Conservation (phyloP, 2,888 invertebrate genomes). For the Phyllotreta cruciferae region DNA sequence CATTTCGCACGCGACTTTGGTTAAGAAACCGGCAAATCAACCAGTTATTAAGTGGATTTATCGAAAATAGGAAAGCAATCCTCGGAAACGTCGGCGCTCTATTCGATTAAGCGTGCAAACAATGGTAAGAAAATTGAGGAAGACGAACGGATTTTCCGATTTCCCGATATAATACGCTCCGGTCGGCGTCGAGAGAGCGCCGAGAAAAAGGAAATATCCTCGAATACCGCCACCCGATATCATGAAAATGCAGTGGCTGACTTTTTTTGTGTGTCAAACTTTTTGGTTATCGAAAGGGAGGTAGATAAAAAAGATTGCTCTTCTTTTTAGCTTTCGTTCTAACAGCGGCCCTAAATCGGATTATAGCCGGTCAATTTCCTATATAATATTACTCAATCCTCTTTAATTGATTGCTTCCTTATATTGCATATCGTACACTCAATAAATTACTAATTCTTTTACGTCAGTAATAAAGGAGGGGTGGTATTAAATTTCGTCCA, state of each 20-base stretch:
- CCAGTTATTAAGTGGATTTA: background rate
- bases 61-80: conserved; percentile 30
- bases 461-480: too few species aligned
- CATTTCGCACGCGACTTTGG: too few species aligned
- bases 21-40: background rate
- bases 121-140: conserved; percentile 30
- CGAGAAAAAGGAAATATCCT: background rate
- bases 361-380: background rate
- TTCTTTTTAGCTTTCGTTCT: background rate
- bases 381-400: too few species aligned
- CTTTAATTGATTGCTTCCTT: too few species aligned
- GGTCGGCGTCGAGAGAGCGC: background rate
- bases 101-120: conserved; percentile 35
- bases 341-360: background rate
- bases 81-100: conserved; percentile 29
- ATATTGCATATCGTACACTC: too few species aligned
- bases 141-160: conserved; percentile 16
- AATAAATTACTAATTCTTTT: too few species aligned
- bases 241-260: conserved; percentile 16
- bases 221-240: conserved; percentile 1
- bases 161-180: conserved; percentile 23
- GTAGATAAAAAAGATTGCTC: conserved; percentile 15
- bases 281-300: conserved; percentile 10
- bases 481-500: too few species aligned
- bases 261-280: conserved; percentile 17